Evolutionary conservation across 2,113 vertebrate genomes (phyloP), one percentile per base, ranked within the genome.

Genomic region (Colossoma macropomum): DNA sequence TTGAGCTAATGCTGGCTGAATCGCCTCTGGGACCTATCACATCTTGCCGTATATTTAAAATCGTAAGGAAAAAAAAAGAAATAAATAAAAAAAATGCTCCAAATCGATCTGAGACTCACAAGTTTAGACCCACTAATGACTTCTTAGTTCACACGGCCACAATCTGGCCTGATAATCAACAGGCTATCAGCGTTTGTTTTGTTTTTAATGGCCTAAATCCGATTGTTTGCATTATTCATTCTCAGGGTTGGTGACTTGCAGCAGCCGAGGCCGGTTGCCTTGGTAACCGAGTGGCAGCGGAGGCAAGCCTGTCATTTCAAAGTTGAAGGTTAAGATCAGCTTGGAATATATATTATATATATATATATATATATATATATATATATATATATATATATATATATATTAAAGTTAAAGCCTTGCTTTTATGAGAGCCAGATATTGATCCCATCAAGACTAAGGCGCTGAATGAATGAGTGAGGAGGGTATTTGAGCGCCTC

Each of bases 201-300:
- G 32, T 62, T 69, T 69, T 50, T 84, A 80, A 45, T 68, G 77
- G 41, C 73, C 54, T 76, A 41, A 17, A 77, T 83, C 74, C 69
- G 10, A n/a, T 5, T 50, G 38, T 86, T 85, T 81, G 76, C 56
- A 83, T 82, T 83, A 80, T 87, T 87, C 77, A 83, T 78, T n/a
- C 13, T 30, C 13, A 54, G 27, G 25, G 70, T 60, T 27, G 52
- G 76, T 3, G 15, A 65, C 32, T 63, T 41, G 6, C 17, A 80
- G 75, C 16, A 16, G 27, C 13, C 13, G 23, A 23, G 56, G 16
- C 66, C 25, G 30, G 74, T 81, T 85, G 56, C 85, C 66, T 71
- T 65, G 83, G 81, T 74, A 81, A 86, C 80, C 17, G 16, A 59
- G 74, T 80, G 62, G 59, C 17, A 38, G 73, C 41, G 75, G 75